Base-by-base conservation (phyloP, 2,797 vertebrate species). In the Oreochromis grahami region DNA sequence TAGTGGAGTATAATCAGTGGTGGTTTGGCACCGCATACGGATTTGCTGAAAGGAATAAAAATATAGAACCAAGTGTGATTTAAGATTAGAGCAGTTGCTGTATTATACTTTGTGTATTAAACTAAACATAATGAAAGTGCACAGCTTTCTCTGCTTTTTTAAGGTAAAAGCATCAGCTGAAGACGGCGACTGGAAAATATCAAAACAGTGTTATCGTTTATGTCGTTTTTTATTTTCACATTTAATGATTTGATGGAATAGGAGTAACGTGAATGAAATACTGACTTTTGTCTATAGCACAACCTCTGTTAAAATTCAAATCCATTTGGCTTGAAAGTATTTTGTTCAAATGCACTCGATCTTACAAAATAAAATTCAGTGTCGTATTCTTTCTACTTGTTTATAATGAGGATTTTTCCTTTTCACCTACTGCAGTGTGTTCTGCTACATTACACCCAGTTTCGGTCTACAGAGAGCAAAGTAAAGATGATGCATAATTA, bases 401-500 rank as follows among this genome's bases (percentile, higher is more conserved):
- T 80, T 38, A 2, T 32, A 34, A 41, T 8, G 2, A 32, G 14
- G 6, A 17, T 79, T 53, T 41, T 50, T 34, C 3, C 21, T 15
- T 83, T 79, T 17, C 24, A 11, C 19, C 19, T 6, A 12, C 43
- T 53, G 6, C 29, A 10, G 19, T 19, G 5, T 36, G 13, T 58
- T 76, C n/a, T 68, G 76, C 82, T 52, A 9, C 76, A 60, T 86
- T 77, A 68, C 63, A 43, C 26, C 60, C 56, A 45, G 58, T 19
- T 63, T 84, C 70, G 55, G 53, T 84, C 84, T 38, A 38, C 76
- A 65, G 60, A 87, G 52, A 87, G 82, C 72, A 90, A 93, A 91
- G 89, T 88, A 88, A 90, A 93, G 92, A 90, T 84, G 78, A 92
- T 94, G 83, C 89, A 93, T 93, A 92, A 93, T 94, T 94, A 87